phyloP scores from a whole-genome alignment of 2,888 invertebrate genomes.

The Loripinus fragilis region DNA sequence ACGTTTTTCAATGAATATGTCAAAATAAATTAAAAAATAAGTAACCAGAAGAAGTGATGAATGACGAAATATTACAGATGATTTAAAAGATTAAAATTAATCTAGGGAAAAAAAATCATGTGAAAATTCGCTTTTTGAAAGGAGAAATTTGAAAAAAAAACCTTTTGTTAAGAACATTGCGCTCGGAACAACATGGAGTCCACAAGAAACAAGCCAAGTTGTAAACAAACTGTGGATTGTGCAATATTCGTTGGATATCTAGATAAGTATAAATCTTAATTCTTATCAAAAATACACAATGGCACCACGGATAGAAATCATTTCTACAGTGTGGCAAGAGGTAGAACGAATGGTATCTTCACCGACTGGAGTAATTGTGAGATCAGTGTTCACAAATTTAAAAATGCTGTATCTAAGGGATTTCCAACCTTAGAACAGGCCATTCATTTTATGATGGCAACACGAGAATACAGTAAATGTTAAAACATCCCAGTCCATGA shows the following conservation, averaged over 20 bases:
- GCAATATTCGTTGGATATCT: background rate
- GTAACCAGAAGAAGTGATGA: background rate
- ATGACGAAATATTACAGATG: background rate
- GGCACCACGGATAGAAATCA: background rate
- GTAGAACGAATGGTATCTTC: background rate
- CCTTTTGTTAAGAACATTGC: no score
- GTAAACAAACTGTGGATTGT: background rate
- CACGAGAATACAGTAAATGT: background rate
- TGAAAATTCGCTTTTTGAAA: background rate
- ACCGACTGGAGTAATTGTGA: slow-evolving; percentile 9
- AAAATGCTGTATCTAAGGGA: background rate
- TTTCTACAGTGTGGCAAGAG: slow-evolving; percentile 3
- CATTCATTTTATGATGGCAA: slow-evolving; percentile 2
- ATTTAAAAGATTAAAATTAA: background rate
- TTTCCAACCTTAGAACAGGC: background rate
- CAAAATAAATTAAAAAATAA: slow-evolving; percentile 8
- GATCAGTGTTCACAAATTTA: background rate
- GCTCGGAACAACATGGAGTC: background rate
- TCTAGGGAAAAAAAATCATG: background rate
- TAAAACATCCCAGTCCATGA: background rate
- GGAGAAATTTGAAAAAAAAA: background rate
- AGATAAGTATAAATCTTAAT: background rate
- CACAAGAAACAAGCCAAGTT: background rate
- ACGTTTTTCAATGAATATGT: background rate
- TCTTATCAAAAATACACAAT: background rate